These are phyloP conservation scores for Dysmachus trigonus DNA, from an alignment of 2,888 invertebrate species.

Conservation along the genomic window DNA sequence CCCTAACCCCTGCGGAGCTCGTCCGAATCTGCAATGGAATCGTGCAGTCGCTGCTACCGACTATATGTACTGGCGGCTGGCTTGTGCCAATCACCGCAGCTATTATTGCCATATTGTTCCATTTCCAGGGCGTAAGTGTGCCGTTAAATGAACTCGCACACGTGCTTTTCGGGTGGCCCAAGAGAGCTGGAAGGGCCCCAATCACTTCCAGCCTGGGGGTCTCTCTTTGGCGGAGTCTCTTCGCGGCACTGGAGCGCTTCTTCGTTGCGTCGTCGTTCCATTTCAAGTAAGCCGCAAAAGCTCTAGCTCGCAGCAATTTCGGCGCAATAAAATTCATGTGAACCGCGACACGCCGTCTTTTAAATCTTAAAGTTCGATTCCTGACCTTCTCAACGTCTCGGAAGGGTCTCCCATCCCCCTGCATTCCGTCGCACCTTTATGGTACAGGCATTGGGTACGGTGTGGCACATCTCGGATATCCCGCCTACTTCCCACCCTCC, in stretches of 20 bases:
- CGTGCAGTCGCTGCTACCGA: not conserved
- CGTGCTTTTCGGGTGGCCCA: constrained; percentile 1
- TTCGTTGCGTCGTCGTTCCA: not conserved
- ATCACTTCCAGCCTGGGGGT: not conserved
- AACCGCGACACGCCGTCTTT: not conserved
- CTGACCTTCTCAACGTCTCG: constrained; percentile 28
- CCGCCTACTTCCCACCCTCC: not conserved
- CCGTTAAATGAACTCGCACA: not conserved
- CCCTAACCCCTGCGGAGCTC: not conserved
- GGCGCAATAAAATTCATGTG: not conserved
- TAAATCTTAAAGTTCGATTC: constrained; percentile 29
- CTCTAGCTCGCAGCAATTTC: not conserved
- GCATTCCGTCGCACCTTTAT: not conserved
- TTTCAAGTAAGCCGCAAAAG: not conserved
- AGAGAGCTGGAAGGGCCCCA: constrained; percentile 14
- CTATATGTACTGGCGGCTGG: not conserved
- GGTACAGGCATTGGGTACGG: not conserved
- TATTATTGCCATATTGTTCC: constrained; percentile 28
- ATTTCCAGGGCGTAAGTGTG: constrained; percentile 9
- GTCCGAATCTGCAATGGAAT: not conserved
- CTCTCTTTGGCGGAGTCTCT: not conserved
- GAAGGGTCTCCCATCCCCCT: not conserved
- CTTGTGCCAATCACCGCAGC: constrained; percentile 36
- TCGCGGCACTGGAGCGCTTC: not conserved
- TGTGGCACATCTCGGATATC: not conserved